Evolutionary conservation across 2,797 vertebrate species (phyloP), one percentile per base, ranked within the genome.

Genomic region (Mastacembelus armatus): DNA sequence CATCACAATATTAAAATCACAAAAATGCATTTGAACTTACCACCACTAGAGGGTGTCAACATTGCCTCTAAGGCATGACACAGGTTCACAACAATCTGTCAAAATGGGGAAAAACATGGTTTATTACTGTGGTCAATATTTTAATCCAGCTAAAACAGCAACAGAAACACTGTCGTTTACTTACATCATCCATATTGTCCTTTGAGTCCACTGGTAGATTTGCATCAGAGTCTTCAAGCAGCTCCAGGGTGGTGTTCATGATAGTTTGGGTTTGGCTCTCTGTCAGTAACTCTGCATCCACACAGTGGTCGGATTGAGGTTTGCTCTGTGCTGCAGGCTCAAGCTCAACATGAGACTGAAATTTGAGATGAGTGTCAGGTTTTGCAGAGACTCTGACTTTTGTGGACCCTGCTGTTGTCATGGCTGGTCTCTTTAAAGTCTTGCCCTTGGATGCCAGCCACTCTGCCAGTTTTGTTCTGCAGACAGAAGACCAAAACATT

Each of bases 371-470:
- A 19, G 19, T 33, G 12, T 39, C 12, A 4, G 71, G 59, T 56
- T 85, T 84, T 10, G 29, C 22, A 9, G 59, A 30, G 12, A 21
- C 27, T 36, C 79, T 86, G 10, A 59, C 26, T 75, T 80, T 87
- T 24, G 65, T 1, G 2, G 63, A 39, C 3, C 52, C 54, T 18
- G 61, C 51, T 7, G 80, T 51, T 0, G 67, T 21, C 79, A 87
- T 72, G 1, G 90, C 80, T 0, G 93, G 93, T 42, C 92, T 92
- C 74, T 93, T 94, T 1, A 90, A 72, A 5, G 77, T 78, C 67
- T 92, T 94, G 0, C 93, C 94, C 61, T 94, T 95, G 26, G 89
- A 86, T 8, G 90, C 88, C 45, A 89, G 51, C 94, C 94, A 95
- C 15, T 86, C 86, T 0, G 90, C 88, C 29, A 94, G 80, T 79